Evolutionary conservation across 2,888 invertebrate genomes (phyloP), one percentile per base, ranked within the genome.

Genomic region (Dinocampus coccinellae): DNA sequence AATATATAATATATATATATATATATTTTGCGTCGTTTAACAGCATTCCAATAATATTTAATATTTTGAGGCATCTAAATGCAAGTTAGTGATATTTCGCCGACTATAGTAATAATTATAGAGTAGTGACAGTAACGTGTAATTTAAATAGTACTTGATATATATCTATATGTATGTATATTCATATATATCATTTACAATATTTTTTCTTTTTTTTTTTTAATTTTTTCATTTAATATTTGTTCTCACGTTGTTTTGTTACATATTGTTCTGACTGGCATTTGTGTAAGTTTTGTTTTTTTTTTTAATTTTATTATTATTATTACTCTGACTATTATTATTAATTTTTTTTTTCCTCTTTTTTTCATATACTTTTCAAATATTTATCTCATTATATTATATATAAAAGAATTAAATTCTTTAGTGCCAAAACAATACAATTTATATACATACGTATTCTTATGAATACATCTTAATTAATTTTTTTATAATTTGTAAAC

Each of bases 361-460:
- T 60, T 74, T 74, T 75, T 73, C 69, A 75, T 75, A 55, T 74
- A 68, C 52, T 60, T 39, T 64, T 62, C 65, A 55, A 72, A 73
- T 71, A 47, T 47, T 47, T 47, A 47, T 47, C 47, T n/a, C n/a
- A n/a, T n/a, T n/a, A 7, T 47, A 16, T 7, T 47, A 47, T 47
- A 16, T 73, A 76, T 64, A 67, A 73, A 75, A 81, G 72, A 80
- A 79, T 81, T 79, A 78, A 79, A 82, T 81, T 83, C 82, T 81
- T 83, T 83, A 83, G 83, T 83, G 83, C 83, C 83, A 83, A 83
- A 64, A 74, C 53, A 24, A 66, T 67, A 60, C 26, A 70, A 29
- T 64, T 75, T 68, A 64, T 73, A 70, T 77, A 77, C 39, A 47
- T 47, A n/a, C 55, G n/a, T 22, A 53, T 65, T 16, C 24, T 70